Evolutionary conservation across 2,113 vertebrate genomes (phyloP).

Genomic region (Erythrocercus mccallii): DNA sequence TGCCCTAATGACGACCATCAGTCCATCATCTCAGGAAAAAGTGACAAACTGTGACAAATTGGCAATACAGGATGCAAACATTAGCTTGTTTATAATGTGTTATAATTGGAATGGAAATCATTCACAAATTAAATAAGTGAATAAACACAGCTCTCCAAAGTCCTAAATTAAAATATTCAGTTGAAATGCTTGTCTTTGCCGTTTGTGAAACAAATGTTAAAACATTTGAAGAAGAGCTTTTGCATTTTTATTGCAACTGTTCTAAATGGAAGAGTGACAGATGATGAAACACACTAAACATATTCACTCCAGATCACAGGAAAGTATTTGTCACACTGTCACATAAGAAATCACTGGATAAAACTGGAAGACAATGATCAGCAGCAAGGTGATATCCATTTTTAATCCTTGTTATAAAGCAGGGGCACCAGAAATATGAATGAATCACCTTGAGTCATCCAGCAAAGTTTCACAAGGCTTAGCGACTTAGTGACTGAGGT

Average conservation of each 20-base stretch:
- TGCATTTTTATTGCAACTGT: neutral
- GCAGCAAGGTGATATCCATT: neutral
- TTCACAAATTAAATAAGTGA: slow-evolving; percentile 15
- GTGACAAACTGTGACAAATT: neutral
- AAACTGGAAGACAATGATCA: neutral
- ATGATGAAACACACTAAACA: neutral
- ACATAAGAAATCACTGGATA: neutral
- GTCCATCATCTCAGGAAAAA: neutral
- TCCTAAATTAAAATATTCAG: slow-evolving; percentile 14
- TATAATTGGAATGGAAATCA: slow-evolving; percentile 13
- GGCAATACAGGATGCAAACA: neutral
- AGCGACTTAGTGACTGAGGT: neutral
- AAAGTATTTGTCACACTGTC: neutral
- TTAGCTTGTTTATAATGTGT: neutral
- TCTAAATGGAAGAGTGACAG: neutral
- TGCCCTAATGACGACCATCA: neutral
- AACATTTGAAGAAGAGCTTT: neutral
- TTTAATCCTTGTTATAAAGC: neutral
- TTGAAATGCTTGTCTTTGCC: neutral
- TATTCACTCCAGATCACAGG: neutral
- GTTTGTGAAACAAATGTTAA: slow-evolving; percentile 1
- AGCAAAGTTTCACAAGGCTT: neutral
- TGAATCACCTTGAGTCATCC: neutral
- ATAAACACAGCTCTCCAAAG: slow-evolving; percentile 2
- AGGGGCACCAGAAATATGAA: neutral